A percentile compares a stretch with the other conserved stretches of the same genome.
These are phyloP conservation scores for Sarcophaga bullata DNA, from an alignment of 1,140 invertebrate species.

Conservation along the genomic window DNA sequence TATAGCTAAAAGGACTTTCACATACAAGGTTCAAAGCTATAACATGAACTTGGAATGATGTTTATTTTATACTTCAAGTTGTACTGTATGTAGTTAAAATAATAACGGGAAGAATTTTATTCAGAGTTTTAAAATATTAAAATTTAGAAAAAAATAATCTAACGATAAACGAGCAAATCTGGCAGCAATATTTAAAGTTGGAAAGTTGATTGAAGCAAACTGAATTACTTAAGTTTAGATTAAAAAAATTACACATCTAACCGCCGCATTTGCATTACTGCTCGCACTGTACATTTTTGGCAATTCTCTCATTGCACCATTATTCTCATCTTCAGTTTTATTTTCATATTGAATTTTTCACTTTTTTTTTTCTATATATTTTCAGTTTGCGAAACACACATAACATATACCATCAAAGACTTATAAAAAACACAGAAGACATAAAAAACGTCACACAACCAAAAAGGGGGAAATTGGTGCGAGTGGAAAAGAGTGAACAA, in stretches of 20 bases:
- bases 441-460: constrained; percentile 28
- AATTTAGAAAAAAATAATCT: too few relatives aligned
- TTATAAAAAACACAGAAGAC: neutral
- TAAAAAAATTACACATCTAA: neutral
- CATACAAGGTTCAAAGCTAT: too few relatives aligned
- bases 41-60: too few relatives aligned
- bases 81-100: too few relatives aligned
- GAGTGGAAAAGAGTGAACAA: constrained; percentile 26
- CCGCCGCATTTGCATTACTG: neutral
- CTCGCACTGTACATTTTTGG: constrained; percentile 38
- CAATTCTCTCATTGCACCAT: constrained; percentile 35
- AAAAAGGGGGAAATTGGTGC: constrained; percentile 31
- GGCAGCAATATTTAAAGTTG: too few relatives aligned
- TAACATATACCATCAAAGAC: neutral
- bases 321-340: constrained; percentile 36
- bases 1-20: too few relatives aligned
- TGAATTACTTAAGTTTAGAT: too few relatives aligned
- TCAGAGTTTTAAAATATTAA: too few relatives aligned
- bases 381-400: constrained; percentile 37
- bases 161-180: too few relatives aligned
- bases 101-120: too few relatives aligned
- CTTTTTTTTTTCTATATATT: constrained; percentile 26
- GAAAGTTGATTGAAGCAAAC: too few relatives aligned
- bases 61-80: too few relatives aligned
- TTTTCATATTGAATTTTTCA: constrained; percentile 29